These are phyloP conservation scores for Calonectris borealis DNA, from an alignment of 2,113 vertebrate species.

Conservation along the genomic window DNA sequence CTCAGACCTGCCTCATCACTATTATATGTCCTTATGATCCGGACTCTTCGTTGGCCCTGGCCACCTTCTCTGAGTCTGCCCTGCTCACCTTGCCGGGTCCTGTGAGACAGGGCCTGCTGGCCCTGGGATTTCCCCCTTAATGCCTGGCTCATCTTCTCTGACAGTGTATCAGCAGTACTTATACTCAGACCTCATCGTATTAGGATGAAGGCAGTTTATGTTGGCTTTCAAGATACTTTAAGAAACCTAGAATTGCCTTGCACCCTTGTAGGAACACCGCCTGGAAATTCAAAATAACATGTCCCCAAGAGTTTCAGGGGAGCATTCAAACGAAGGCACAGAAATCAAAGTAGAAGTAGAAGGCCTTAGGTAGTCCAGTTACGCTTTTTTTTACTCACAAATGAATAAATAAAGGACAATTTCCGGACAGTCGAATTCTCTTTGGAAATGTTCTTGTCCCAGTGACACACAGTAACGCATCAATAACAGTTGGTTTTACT, in stretches of 20 bases:
- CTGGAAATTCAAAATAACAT: background rate
- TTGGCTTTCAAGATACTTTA: background rate
- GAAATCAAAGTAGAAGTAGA: background rate
- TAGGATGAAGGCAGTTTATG: background rate
- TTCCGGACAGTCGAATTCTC: background rate
- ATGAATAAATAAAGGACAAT: background rate
- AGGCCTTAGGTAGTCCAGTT: background rate
- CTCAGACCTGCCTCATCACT: background rate
- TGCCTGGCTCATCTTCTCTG: background rate
- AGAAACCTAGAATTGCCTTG: background rate
- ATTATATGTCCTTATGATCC: background rate
- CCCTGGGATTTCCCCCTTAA: background rate
- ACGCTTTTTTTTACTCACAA: background rate
- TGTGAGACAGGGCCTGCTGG: background rate
- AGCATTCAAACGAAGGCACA: background rate
- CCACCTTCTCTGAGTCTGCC: background rate
- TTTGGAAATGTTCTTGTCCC: background rate
- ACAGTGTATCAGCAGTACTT: background rate
- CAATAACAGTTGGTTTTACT: background rate
- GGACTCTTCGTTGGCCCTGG: background rate
- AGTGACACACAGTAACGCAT: background rate
- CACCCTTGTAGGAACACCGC: background rate
- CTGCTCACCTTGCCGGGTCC: background rate
- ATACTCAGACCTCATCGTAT: background rate
- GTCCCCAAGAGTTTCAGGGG: fast-evolving